Evolutionary conservation across 2,888 invertebrate genomes (phyloP).

Genomic region (Agonum fuliginosum): DNA sequence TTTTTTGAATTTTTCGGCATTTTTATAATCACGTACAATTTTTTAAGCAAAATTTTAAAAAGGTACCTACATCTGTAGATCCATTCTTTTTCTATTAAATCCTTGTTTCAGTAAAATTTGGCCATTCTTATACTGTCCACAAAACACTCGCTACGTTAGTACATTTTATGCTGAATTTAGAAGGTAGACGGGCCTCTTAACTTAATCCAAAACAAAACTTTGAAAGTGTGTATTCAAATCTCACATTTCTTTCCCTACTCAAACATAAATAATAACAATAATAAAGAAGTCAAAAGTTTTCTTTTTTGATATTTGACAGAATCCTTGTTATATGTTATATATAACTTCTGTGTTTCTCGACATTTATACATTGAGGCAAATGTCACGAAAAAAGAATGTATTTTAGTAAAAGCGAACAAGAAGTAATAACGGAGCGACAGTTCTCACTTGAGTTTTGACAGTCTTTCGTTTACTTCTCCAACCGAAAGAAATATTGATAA

Average conservation of each 20-base stretch:
- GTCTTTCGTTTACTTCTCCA: constrained; percentile 24
- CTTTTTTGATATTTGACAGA: constrained; percentile 20
- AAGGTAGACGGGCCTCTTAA: no score
- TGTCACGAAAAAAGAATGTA: constrained; percentile 38
- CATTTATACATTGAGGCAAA: constrained; percentile 26
- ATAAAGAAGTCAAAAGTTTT: constrained; percentile 29
- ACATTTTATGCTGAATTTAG: no score
- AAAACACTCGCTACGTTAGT: no score
- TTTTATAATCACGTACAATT: no score
- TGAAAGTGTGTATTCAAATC: background rate
- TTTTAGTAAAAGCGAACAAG: constrained; percentile 5
- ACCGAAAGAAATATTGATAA: constrained; percentile 34
- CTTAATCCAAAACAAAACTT: no score
- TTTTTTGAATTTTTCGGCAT: no score
- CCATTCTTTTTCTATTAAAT: no score
- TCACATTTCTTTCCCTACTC: no score
- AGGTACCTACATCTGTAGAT: no score
- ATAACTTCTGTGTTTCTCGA: constrained; percentile 19
- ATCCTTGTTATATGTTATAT: constrained; percentile 29
- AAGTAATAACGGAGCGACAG: constrained; percentile 38
- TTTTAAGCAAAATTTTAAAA: no score
- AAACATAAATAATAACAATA: constrained; percentile 32
- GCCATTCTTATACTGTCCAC: no score
- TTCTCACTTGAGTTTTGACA: constrained; percentile 21
- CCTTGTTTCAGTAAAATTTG: no score